These are phyloP conservation scores for Sanderia malayensis DNA, from an alignment of 30 jellyfish, hydroid and myxozoan species.

Conservation along the genomic window DNA sequence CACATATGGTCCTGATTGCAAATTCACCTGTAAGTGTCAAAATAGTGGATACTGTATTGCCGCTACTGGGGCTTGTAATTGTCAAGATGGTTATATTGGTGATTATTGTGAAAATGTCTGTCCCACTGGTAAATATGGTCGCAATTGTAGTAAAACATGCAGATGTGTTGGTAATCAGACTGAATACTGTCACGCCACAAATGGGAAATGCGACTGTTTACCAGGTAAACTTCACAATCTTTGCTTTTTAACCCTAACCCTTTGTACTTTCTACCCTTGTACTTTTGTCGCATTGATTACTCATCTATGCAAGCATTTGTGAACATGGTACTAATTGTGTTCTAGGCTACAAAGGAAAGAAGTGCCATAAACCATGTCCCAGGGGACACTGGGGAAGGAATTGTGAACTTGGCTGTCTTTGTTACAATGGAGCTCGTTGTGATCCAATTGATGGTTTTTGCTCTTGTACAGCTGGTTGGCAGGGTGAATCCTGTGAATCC, in stretches of 20 bases:
- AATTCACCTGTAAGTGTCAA: conserved; percentile 31
- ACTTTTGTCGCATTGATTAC: too few species aligned
- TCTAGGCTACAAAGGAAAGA: too few species aligned
- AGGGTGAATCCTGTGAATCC: conserved; percentile 65
- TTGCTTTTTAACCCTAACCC: too few species aligned
- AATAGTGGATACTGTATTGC: conserved; percentile 65
- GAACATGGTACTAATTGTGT: too few species aligned
- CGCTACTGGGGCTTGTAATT: conserved; percentile 59
- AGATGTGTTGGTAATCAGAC: conserved; percentile 66
- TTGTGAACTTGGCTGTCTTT: conserved; percentile 66
- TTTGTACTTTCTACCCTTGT: neutral
- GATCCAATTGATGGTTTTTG: conserved; percentile 75
- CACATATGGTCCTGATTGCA: conserved; percentile 75
- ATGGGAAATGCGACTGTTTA: conserved; percentile 78
- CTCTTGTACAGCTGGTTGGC: conserved; percentile 78
- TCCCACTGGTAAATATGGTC: conserved; percentile 59
- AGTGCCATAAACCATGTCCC: conserved; percentile 68
- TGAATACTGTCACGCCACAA: conserved; percentile 52
- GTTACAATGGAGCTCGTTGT: conserved; percentile 75
- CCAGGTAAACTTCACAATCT: conserved; percentile 76
- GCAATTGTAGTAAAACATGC: conserved; percentile 56
- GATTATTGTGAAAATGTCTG: conserved; percentile 61
- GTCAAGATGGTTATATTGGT: conserved; percentile 79
- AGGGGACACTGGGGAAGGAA: conserved; percentile 81
- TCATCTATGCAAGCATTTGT: too few species aligned